phyloP scores from a whole-genome alignment of 2,888 invertebrate genomes.

The Meta bourneti region DNA sequence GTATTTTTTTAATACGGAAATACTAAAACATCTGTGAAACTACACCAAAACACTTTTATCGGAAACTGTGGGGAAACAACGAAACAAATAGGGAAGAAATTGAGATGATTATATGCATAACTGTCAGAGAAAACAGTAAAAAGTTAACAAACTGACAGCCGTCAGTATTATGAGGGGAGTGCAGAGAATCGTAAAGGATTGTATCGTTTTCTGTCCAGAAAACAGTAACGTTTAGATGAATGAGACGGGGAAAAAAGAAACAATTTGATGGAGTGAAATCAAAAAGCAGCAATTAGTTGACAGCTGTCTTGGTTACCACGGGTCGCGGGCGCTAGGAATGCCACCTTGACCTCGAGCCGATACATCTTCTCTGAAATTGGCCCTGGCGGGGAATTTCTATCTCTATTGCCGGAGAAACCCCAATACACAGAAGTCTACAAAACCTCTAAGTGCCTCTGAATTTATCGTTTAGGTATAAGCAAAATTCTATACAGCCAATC shows the following conservation, averaged over 20 bases:
- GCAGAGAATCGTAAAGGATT: slow-evolving; percentile 14
- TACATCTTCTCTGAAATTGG: slow-evolving; percentile 64
- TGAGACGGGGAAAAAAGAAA: slow-evolving; percentile 23
- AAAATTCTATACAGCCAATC: no score
- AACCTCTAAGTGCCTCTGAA: no score
- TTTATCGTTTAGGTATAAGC: no score
- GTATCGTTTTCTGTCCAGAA: slow-evolving; percentile 32
- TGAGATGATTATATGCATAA: background rate
- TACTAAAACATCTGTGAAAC: no score
- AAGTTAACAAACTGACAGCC: slow-evolving; percentile 38
- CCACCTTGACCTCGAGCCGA: slow-evolving; percentile 70
- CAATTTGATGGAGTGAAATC: slow-evolving; percentile 28
- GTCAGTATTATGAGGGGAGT: slow-evolving; percentile 1
- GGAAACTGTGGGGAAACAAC: no score
- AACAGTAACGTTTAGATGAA: slow-evolving; percentile 24
- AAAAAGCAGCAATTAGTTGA: slow-evolving; percentile 73
- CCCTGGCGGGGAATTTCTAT: slow-evolving; percentile 49
- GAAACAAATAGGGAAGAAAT: background rate
- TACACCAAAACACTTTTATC: no score
- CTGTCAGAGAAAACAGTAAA: background rate
- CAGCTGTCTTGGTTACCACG: slow-evolving; percentile 65
- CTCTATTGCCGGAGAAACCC: slow-evolving; percentile 10
- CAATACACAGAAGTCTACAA: no score
- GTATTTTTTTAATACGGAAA: no score
- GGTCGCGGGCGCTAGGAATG: slow-evolving; percentile 29